phyloP scores from a whole-genome alignment of 2,797 vertebrate species.

The Sebastes oblongus region DNA sequence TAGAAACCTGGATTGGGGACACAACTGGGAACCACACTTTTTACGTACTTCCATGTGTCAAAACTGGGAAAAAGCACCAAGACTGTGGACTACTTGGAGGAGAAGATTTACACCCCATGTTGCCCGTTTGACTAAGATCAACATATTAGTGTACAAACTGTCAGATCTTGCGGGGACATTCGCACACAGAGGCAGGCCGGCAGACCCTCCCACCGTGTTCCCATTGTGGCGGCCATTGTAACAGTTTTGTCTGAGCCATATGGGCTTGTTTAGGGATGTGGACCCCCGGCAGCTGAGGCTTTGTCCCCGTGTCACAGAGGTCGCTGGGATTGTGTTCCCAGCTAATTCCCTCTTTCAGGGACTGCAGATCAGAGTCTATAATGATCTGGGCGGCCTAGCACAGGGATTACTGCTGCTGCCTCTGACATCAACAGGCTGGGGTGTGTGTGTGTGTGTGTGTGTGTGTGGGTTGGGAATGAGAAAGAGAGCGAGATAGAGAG shows the following conservation, averaged over 20 bases:
- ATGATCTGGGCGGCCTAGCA: constrained; percentile 81
- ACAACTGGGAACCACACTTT: not conserved
- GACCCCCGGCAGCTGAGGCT: constrained; percentile 86
- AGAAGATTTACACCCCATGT: not conserved
- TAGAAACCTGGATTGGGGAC: not conserved
- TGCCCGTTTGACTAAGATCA: constrained; percentile 15
- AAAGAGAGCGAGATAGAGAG: constrained; percentile 29
- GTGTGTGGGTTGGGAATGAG: constrained; percentile 4
- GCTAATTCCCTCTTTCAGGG: constrained; percentile 91
- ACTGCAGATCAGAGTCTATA: constrained; percentile 87
- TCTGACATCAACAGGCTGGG: constrained; percentile 73
- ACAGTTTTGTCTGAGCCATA: constrained; percentile 84
- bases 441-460: not conserved
- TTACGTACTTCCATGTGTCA: not conserved
- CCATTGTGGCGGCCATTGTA: constrained; percentile 83
- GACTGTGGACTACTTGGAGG: not conserved
- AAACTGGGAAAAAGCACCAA: not conserved
- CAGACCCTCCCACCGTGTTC: constrained; percentile 80
- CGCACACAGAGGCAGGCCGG: constrained; percentile 36
- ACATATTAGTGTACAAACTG: constrained; percentile 55
- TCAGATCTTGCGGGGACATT: constrained; percentile 42
- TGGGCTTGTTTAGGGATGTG: constrained; percentile 84
- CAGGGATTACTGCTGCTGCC: constrained; percentile 76
- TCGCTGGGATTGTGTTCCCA: constrained; percentile 86
- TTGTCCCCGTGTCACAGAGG: constrained; percentile 86